phyloP scores from a whole-genome alignment of 2,113 vertebrate species.

The Coreoperca whiteheadi region DNA sequence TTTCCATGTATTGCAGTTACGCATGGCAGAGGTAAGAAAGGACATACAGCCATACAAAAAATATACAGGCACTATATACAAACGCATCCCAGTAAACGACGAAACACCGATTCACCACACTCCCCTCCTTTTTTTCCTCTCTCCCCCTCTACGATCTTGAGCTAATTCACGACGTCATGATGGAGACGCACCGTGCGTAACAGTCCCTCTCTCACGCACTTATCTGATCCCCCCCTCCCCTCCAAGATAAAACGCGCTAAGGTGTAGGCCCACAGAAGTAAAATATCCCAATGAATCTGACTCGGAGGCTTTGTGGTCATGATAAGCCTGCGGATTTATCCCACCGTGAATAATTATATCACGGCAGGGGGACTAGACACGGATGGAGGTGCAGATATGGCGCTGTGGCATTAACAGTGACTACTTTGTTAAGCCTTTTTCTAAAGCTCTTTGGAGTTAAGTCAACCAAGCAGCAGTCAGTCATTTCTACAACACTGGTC shows the following conservation, averaged over 20 bases:
- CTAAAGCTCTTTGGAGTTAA: slow-evolving; percentile 62
- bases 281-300: slow-evolving; percentile 39
- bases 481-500: slow-evolving; percentile 57
- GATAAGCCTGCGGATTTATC: slow-evolving; percentile 37
- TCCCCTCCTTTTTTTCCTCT: slow-evolving; percentile 64
- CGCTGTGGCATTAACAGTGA: slow-evolving; percentile 32
- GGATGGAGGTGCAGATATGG: slow-evolving; percentile 54
- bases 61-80: slow-evolving; percentile 75
- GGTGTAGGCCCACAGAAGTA: slow-evolving; percentile 13
- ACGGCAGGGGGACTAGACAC: slow-evolving; percentile 19
- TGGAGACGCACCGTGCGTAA: slow-evolving; percentile 78
- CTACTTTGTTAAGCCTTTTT: slow-evolving; percentile 54
- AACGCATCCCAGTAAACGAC: slow-evolving; percentile 67
- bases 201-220: slow-evolving; percentile 58
- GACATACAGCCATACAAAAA: slow-evolving; percentile 50
- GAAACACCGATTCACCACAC: slow-evolving; percentile 73
- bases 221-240: not conserved
- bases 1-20: slow-evolving; percentile 52
- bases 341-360: slow-evolving; percentile 39
- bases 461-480: slow-evolving; percentile 47
- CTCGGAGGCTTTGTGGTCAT: slow-evolving; percentile 27
- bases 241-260: slow-evolving; percentile 25
- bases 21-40: slow-evolving; percentile 59
- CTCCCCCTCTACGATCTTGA: slow-evolving; percentile 69
- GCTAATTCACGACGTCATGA: slow-evolving; percentile 82